These are phyloP conservation scores for Halcyon smyrnensis DNA, from an alignment of 2,797 vertebrate genomes.

Conservation along the genomic window DNA sequence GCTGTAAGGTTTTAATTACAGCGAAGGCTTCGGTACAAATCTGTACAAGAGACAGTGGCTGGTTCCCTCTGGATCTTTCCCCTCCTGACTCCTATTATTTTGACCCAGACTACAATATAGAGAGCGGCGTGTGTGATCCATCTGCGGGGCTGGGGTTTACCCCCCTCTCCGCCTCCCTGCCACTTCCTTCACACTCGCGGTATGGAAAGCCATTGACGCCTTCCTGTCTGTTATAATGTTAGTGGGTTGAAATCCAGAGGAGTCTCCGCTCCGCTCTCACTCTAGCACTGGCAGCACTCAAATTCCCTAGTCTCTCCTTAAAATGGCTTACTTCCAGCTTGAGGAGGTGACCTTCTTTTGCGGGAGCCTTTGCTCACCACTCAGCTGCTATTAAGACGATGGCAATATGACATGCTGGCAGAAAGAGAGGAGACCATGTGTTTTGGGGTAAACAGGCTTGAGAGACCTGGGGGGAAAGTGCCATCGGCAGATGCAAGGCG, in stretches of 20 bases:
- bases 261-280: conserved; percentile 68
- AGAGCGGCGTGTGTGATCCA: conserved; percentile 83
- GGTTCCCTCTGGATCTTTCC: conserved; percentile 74
- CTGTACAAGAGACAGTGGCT: conserved; percentile 81
- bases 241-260: conserved; percentile 71
- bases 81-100: conserved; percentile 81
- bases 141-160: conserved; percentile 63
- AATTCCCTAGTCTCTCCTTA: conserved; percentile 39
- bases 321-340: conserved; percentile 52
- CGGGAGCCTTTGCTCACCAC: conserved; percentile 50
- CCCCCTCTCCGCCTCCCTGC: not conserved
- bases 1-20: conserved; percentile 80
- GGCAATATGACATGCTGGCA: conserved; percentile 58
- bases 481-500: conserved; percentile 30
- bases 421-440: conserved; percentile 46
- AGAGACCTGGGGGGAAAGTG: not conserved
- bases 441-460: conserved; percentile 20
- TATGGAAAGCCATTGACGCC: conserved; percentile 80
- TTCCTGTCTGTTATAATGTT: conserved; percentile 77
- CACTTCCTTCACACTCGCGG: conserved; percentile 75
- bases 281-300: conserved; percentile 61
- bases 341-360: conserved; percentile 67
- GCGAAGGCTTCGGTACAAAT: conserved; percentile 79
- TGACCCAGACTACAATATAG: conserved; percentile 73
- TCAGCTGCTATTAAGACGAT: conserved; percentile 65